Evolutionary conservation across 2,888 invertebrate species (phyloP).

Genomic region (Amblyjoppa fuscipennis): DNA sequence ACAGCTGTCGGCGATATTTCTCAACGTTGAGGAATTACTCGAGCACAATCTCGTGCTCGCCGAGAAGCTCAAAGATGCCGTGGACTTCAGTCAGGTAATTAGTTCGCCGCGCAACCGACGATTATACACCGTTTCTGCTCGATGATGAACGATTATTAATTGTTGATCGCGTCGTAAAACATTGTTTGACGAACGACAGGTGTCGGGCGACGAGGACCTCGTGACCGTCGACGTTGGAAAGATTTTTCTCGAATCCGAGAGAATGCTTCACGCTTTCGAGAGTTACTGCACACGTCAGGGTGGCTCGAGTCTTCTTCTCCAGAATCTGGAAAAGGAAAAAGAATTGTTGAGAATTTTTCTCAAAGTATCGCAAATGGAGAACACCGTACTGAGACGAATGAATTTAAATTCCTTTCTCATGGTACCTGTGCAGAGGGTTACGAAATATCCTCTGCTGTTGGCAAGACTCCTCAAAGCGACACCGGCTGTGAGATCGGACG

Average conservation of each 20-base stretch:
- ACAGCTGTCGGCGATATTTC: constrained; percentile 96
- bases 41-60: constrained; percentile 95
- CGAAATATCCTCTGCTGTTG: constrained; percentile 97
- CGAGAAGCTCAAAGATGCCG: constrained; percentile 93
- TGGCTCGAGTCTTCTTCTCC: constrained; percentile 93
- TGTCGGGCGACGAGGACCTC: constrained; percentile 89
- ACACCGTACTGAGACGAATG: constrained; percentile 96
- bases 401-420: constrained; percentile 99
- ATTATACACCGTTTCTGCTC: neutral
- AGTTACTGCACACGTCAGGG: constrained; percentile 98
- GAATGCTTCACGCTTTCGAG: constrained; percentile 97
- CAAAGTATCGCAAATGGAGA: constrained; percentile 98
- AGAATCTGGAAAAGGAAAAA: constrained; percentile 97
- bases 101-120: neutral
- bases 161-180: constrained; percentile 26
- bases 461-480: constrained; percentile 96
- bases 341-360: constrained; percentile 97
- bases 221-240: constrained; percentile 96
- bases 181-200: constrained; percentile 72
- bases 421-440: constrained; percentile 98
- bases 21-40: constrained; percentile 96
- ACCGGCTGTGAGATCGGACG: constrained; percentile 88
- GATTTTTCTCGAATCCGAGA: constrained; percentile 95
- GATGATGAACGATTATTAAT: neutral
- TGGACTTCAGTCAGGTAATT: constrained; percentile 90